phyloP scores from a whole-genome alignment of 92 coral and sea anemone genomes.

The Zoanthus sansibaricus region DNA sequence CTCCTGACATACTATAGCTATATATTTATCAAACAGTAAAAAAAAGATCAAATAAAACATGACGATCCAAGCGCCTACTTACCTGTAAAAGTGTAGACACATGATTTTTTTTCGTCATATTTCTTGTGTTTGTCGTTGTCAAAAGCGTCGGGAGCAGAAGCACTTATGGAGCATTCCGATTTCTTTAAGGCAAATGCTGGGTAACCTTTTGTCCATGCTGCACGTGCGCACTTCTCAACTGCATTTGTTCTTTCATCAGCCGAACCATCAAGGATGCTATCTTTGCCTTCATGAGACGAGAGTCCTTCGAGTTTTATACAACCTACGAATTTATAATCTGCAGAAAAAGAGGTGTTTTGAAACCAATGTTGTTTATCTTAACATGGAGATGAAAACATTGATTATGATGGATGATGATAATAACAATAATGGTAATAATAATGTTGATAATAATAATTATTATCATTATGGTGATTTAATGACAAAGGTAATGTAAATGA shows the following conservation, averaged over 20 bases:
- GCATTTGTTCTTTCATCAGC: conserved; percentile 1
- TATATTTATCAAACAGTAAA: too few species aligned
- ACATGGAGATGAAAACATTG: too few species aligned
- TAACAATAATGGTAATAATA: too few species aligned
- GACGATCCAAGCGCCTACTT: not conserved
- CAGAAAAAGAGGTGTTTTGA: not conserved
- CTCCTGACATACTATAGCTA: not conserved
- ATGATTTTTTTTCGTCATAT: not conserved
- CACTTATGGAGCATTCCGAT: conserved; percentile 15
- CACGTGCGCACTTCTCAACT: conserved; percentile 48
- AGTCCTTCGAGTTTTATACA: too few species aligned
- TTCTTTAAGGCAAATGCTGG: conserved; percentile 12
- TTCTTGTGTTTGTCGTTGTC: not conserved
- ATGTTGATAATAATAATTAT: too few species aligned
- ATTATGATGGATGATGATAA: too few species aligned
- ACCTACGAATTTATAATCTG: conserved; percentile 22
- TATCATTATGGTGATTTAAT: too few species aligned
- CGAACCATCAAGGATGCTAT: not conserved
- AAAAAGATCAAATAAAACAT: not conserved
- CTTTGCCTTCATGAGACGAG: not conserved
- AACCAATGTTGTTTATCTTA: not conserved
- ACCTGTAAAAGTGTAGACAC: conserved; percentile 29
- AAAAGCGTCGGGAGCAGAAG: conserved; percentile 12
- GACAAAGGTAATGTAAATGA: too few species aligned
- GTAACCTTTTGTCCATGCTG: conserved; percentile 25